Evolutionary conservation across 2,888 invertebrate species (phyloP).

Genomic region (Protonemura montana): DNA sequence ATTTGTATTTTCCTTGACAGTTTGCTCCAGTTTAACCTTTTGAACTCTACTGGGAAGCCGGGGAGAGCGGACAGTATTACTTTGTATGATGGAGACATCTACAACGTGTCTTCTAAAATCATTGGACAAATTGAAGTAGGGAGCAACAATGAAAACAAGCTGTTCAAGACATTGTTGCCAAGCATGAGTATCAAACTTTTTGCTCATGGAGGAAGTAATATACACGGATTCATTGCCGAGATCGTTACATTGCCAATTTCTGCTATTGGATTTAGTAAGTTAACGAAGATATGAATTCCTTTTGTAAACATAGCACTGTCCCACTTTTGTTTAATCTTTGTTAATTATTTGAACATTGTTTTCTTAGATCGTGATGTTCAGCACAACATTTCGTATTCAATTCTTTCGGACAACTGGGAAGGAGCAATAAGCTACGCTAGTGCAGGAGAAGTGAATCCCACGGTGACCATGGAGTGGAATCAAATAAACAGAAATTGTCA

Average conservation of each 20-base stretch:
- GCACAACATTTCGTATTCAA: conserved; percentile 86
- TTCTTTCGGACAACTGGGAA: conserved; percentile 80
- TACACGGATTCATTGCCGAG: conserved; percentile 96
- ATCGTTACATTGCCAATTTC: conserved; percentile 93
- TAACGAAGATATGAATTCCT: neutral
- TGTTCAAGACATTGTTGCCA: conserved; percentile 78
- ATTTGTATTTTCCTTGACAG: conserved; percentile 57
- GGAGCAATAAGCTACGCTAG: conserved; percentile 89
- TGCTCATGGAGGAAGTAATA: conserved; percentile 93
- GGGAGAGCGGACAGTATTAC: conserved; percentile 85
- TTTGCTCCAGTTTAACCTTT: conserved; percentile 89
- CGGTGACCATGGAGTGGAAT: conserved; percentile 85
- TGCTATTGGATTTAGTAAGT: conserved; percentile 87
- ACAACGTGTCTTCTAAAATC: conserved; percentile 72
- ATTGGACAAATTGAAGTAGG: conserved; percentile 78
- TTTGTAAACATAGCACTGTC: neutral
- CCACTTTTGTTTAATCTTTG: neutral
- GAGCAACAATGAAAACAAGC: conserved; percentile 73
- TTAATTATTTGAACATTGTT: conserved; percentile 17
- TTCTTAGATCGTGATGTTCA: conserved; percentile 84
- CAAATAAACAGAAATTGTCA: conserved; percentile 86
- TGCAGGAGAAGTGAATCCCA: conserved; percentile 94
- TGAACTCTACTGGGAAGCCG: conserved; percentile 82
- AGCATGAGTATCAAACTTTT: conserved; percentile 90
- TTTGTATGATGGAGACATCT: conserved; percentile 92